phyloP scores from a whole-genome alignment of 2,113 vertebrate species.

The Callipepla californica region DNA sequence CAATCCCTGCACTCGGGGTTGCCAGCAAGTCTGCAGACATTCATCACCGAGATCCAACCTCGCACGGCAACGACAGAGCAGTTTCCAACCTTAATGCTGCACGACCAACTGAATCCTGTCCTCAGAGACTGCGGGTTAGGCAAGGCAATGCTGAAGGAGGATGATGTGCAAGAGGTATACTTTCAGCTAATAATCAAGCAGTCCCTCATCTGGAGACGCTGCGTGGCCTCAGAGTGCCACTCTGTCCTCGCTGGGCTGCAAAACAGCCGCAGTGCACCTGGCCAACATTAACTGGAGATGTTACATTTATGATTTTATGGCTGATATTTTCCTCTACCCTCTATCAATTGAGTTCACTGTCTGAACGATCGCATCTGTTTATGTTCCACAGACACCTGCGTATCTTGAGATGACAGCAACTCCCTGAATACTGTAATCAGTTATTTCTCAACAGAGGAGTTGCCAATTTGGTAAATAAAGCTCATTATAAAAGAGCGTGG shows the following conservation, averaged over 20 bases:
- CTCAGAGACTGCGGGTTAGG: background rate
- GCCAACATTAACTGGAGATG: slow-evolving; percentile 24
- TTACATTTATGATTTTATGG: slow-evolving; percentile 45
- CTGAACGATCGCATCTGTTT: slow-evolving; percentile 75
- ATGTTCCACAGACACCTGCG: slow-evolving; percentile 73
- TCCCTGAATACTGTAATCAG: slow-evolving; percentile 76
- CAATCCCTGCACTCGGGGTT: accelerated
- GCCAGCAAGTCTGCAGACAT: background rate
- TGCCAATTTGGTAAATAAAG: slow-evolving; percentile 81
- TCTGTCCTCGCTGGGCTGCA: slow-evolving; percentile 4
- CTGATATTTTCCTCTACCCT: background rate
- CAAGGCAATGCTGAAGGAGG: background rate
- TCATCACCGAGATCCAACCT: background rate
- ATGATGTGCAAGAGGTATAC: background rate
- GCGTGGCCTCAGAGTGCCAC: slow-evolving; percentile 4
- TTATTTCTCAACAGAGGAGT: slow-evolving; percentile 79
- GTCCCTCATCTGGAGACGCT: background rate
- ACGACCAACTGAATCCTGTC: background rate
- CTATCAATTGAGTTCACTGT: slow-evolving; percentile 45
- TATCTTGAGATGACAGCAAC: slow-evolving; percentile 76
- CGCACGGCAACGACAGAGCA: background rate
- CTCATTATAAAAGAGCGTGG: slow-evolving; percentile 75
- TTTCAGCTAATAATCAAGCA: slow-evolving; percentile 11
- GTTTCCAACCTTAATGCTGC: background rate
- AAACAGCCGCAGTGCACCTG: slow-evolving; percentile 3